Percentiles rank a stretch among this genome's conserved stretches.
Evolutionary conservation across 1,140 invertebrate species (phyloP).

Genomic region (Nixonia krombeini): DNA sequence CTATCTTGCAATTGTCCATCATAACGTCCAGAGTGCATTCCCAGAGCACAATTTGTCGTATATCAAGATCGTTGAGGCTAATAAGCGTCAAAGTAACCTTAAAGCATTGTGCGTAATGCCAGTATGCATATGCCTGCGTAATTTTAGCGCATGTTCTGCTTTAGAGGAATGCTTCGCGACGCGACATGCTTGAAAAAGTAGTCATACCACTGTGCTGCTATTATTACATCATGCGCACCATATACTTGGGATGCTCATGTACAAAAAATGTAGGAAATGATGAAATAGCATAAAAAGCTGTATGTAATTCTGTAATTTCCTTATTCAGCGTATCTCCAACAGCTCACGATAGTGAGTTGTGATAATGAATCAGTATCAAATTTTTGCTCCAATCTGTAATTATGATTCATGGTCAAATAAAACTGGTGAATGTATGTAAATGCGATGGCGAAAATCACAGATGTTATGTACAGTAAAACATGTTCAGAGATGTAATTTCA

Average conservation of each 20-base stretch:
- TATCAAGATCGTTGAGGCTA: background rate
- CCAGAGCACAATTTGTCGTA: background rate
- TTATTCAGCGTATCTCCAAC: no score
- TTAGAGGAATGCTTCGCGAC: constrained; percentile 31
- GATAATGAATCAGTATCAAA: no score
- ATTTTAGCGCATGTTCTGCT: constrained; percentile 44
- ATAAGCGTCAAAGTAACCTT: constrained; percentile 1
- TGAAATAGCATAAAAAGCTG: no score
- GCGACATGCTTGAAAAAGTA: constrained; percentile 41
- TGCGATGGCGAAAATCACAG: no score
- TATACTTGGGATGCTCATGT: background rate
- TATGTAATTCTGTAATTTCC: no score
- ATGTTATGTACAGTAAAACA: no score
- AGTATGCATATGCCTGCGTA: constrained; percentile 36
- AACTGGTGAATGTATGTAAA: no score
- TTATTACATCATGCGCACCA: constrained; percentile 37
- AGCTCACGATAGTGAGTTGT: no score
- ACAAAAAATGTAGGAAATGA: background rate
- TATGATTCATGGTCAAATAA: no score
- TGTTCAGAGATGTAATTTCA: background rate
- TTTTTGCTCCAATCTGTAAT: no score
- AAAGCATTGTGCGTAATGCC: constrained; percentile 6
- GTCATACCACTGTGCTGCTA: background rate
- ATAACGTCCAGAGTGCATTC: no score
- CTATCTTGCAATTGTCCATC: no score